These are phyloP conservation scores for Aplysia californica DNA, from an alignment of 1,140 invertebrate genomes.

Conservation along the genomic window DNA sequence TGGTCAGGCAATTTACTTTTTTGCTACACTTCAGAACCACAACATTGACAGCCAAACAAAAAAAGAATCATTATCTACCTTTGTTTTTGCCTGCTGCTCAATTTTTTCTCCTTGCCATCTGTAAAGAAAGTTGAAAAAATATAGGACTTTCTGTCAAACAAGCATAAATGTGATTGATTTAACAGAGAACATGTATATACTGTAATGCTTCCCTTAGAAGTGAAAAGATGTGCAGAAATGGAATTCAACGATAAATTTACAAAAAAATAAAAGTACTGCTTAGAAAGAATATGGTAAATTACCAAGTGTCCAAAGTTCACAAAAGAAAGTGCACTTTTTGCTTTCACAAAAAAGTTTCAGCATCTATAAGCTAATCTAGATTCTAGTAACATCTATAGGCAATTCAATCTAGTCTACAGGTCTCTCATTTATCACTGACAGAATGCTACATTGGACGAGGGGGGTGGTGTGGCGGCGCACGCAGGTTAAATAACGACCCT, in stretches of 20 bases:
- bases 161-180: neutral
- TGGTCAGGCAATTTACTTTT: constrained; percentile 7
- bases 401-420: too few species aligned
- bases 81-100: constrained; percentile 15
- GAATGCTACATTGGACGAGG: too few species aligned
- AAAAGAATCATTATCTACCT: constrained; percentile 12
- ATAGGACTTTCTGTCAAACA: neutral
- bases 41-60: neutral
- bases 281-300: neutral
- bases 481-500: too few species aligned
- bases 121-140: neutral
- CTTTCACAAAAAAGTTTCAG: too few species aligned
- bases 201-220: constrained; percentile 47
- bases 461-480: too few species aligned
- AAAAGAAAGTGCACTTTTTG: too few species aligned
- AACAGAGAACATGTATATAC: neutral
- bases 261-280: neutral
- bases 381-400: too few species aligned
- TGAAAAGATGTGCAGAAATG: neutral
- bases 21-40: neutral
- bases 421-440: too few species aligned
- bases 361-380: too few species aligned
- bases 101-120: constrained; percentile 1
- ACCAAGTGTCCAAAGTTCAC: too few species aligned
- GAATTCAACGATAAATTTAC: neutral